Evolutionary conservation across 1,140 invertebrate species (phyloP).

Genomic region (Aphelenchoides fujianensis): DNA sequence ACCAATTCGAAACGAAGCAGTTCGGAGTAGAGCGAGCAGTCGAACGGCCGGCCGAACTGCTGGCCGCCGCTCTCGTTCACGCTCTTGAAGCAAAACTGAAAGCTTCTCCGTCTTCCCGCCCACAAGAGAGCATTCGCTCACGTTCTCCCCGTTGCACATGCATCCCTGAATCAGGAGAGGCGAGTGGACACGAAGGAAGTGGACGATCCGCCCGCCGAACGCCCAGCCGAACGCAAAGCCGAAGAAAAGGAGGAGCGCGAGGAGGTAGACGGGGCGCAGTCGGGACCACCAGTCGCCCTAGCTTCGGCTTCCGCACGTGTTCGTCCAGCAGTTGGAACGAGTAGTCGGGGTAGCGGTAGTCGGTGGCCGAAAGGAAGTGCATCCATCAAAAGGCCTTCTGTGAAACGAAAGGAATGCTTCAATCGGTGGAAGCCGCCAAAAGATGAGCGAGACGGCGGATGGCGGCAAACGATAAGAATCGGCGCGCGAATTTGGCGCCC

Average conservation of each 20-base stretch:
- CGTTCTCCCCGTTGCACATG: neutral
- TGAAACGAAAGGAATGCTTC: no score
- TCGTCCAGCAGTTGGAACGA: conserved; percentile 12
- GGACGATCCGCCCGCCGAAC: neutral
- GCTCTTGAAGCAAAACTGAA: conserved; percentile 3
- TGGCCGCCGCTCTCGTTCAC: neutral
- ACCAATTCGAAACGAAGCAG: neutral
- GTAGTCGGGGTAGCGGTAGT: neutral
- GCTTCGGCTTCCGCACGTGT: neutral
- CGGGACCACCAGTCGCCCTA: neutral
- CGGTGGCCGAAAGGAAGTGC: no score
- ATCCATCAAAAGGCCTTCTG: no score
- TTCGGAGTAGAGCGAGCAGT: neutral
- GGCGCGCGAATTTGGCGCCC: no score
- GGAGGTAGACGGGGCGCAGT: neutral
- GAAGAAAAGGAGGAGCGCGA: neutral
- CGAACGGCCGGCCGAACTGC: neutral
- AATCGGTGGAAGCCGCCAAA: no score
- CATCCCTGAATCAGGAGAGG: conserved; percentile 2
- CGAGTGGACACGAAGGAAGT: neutral
- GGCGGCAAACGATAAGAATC: no score
- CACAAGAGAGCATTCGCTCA: neutral
- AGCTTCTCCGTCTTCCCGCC: no score
- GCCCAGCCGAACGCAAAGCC: neutral
- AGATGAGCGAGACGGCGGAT: no score